Evolutionary conservation across 2,797 vertebrate species (phyloP).

Genomic region (Melanotaenia trifasciata): DNA sequence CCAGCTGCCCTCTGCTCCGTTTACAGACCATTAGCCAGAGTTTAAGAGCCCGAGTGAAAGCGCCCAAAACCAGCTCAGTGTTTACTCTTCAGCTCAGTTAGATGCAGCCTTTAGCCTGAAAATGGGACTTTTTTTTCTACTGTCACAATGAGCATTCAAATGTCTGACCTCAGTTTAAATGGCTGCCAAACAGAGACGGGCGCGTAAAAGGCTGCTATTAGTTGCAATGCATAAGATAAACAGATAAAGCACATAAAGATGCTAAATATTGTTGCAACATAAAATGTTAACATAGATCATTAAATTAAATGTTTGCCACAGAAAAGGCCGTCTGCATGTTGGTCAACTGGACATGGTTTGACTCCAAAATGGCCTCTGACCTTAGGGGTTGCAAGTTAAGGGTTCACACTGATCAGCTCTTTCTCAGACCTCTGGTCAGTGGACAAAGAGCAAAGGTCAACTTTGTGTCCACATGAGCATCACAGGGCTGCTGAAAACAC

Average conservation of each 20-base stretch:
- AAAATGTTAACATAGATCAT: not conserved
- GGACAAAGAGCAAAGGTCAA: conserved; percentile 79
- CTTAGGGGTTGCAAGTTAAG: conserved; percentile 93
- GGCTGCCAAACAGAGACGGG: conserved; percentile 8
- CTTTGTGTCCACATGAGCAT: conserved; percentile 69
- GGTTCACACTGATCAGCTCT: conserved; percentile 79
- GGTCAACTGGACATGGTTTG: conserved; percentile 74
- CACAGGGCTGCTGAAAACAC: conserved; percentile 50
- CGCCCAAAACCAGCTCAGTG: conserved; percentile 47
- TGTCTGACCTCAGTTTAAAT: conserved; percentile 53
- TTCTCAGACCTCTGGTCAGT: conserved; percentile 69
- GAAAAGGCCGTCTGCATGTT: conserved; percentile 33
- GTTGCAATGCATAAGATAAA: too few species aligned
- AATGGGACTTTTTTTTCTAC: conserved; percentile 46
- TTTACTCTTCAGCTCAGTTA: conserved; percentile 80
- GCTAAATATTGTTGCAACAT: not conserved
- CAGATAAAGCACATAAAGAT: not conserved
- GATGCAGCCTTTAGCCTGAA: conserved; percentile 52
- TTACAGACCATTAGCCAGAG: conserved; percentile 71
- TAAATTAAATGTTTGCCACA: not conserved
- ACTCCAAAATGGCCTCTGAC: conserved; percentile 84
- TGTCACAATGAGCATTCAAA: conserved; percentile 54
- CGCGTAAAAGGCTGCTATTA: conserved; percentile 13
- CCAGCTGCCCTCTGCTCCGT: conserved; percentile 76
- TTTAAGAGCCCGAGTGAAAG: conserved; percentile 68